phyloP scores from a whole-genome alignment of 1,140 invertebrate genomes.

The Coboldia fuscipes region DNA sequence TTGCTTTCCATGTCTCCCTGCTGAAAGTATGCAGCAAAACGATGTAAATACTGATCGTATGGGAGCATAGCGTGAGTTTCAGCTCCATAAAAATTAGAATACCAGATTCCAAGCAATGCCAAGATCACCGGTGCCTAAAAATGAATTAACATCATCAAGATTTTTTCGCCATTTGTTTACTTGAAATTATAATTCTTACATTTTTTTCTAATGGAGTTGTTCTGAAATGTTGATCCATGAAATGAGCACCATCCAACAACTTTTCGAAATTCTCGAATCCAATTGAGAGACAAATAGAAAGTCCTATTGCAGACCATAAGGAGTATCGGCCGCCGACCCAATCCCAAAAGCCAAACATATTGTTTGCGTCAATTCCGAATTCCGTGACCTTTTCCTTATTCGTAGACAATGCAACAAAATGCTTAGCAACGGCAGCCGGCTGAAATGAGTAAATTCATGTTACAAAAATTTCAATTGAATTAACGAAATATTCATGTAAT shows the following conservation, averaged over 20 bases:
- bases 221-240: conserved; percentile 87
- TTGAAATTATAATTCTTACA: conserved; percentile 33
- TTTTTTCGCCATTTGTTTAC: not conserved
- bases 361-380: conserved; percentile 91
- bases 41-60: conserved; percentile 96
- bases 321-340: conserved; percentile 98
- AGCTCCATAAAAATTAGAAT: conserved; percentile 82
- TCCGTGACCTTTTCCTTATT: conserved; percentile 82
- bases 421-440: conserved; percentile 72
- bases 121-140: conserved; percentile 80
- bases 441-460: conserved; percentile 21
- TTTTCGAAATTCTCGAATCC: conserved; percentile 93
- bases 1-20: conserved; percentile 99
- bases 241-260: conserved; percentile 75
- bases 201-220: conserved; percentile 81
- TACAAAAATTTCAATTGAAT: conserved; percentile 3
- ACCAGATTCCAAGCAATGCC: conserved; percentile 90
- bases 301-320: conserved; percentile 94
- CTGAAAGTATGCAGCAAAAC: conserved; percentile 98
- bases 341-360: conserved; percentile 99
- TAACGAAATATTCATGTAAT: conserved; percentile 3
- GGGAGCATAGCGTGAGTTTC: conserved; percentile 93
- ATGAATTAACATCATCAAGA: conserved; percentile 1
- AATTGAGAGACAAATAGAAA: conserved; percentile 85
- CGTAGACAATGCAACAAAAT: conserved; percentile 96